phyloP scores from a whole-genome alignment of 2,888 invertebrate genomes.

The Microplitis manilae region DNA sequence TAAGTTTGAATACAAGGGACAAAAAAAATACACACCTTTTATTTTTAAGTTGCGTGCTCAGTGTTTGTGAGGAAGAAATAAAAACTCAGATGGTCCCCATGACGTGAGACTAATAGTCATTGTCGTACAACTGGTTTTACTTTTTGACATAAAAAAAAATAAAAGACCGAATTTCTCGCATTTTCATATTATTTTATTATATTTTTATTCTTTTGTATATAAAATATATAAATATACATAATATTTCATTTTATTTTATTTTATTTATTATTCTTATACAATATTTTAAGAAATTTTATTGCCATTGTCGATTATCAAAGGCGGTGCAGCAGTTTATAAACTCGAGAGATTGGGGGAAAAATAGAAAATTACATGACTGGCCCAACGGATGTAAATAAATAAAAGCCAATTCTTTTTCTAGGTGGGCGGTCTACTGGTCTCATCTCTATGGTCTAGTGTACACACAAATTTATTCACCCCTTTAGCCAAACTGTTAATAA shows the following conservation, averaged over 20 bases:
- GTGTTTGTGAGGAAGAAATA: not conserved
- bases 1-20: not conserved
- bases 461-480: constrained; percentile 59
- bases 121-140: constrained; percentile 37
- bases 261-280: not conserved
- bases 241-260: not conserved
- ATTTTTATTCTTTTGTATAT: constrained; percentile 10
- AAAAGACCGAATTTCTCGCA: constrained; percentile 36
- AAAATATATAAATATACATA: constrained; percentile 2
- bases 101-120: constrained; percentile 50
- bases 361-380: not conserved
- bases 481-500: constrained; percentile 60
- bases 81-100: constrained; percentile 21
- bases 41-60: constrained; percentile 5
- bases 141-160: constrained; percentile 23
- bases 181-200: constrained; percentile 27
- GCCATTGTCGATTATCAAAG: constrained; percentile 10
- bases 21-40: not conserved
- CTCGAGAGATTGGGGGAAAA: constrained; percentile 7
- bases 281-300: not conserved
- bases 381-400: constrained; percentile 7
- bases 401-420: constrained; percentile 7
- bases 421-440: constrained; percentile 2
- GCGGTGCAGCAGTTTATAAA: constrained; percentile 17
- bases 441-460: constrained; percentile 55